Evolutionary conservation across 2,113 vertebrate species (phyloP), one percentile per base, ranked within the genome.

Genomic region (Notiomystis cincta): DNA sequence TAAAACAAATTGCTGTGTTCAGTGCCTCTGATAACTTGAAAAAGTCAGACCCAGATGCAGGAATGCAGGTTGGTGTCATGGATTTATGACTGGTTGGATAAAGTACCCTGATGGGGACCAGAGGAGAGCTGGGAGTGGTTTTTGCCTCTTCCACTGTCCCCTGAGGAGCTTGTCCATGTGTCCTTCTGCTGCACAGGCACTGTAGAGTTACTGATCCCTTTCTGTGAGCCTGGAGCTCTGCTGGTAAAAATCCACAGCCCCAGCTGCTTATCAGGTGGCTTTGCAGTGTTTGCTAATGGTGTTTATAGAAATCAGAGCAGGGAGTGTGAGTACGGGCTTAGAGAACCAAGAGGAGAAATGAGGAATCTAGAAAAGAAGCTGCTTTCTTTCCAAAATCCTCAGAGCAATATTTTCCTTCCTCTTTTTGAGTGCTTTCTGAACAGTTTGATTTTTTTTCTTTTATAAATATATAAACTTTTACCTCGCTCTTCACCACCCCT

Each of bases 281-380:
- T 93, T 71, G 67, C 25, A 82, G 13, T 35, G 40, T 86, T 86
- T 87, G 28, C 33, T 86, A 38, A 33, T 33, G 31, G 13, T 67
- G 24, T 77, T 91, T 35, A 7, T 53, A 33, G 18, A 90, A 71
- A 60, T 64, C 47, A 33, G 51, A 87, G 89, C n/a, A 44, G 24
- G 11, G 10, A 20, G 47, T 15, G 30, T 28, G 24, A 62, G 28
- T 20, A 18, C 1, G 3, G 23, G 35, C 35, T 64, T 62, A 44
- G 48, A 31, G 23, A 94, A 48, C 38, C 75, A 82, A 79, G 42
- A 86, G 8, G 19, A 89, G 61, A 92, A 96, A 81, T 66, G n/a
- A 88, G 64, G 71, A 86, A 67, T 82, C 21, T 38, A 27, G 54
- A 82, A 80, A 73, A 47, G 8, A 60, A 86, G 9, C 50, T 47